Percentiles rank a stretch among this genome's conserved stretches.
phyloP scores from a whole-genome alignment of 2,797 vertebrate genomes.

The Hyperoplus immaculatus region DNA sequence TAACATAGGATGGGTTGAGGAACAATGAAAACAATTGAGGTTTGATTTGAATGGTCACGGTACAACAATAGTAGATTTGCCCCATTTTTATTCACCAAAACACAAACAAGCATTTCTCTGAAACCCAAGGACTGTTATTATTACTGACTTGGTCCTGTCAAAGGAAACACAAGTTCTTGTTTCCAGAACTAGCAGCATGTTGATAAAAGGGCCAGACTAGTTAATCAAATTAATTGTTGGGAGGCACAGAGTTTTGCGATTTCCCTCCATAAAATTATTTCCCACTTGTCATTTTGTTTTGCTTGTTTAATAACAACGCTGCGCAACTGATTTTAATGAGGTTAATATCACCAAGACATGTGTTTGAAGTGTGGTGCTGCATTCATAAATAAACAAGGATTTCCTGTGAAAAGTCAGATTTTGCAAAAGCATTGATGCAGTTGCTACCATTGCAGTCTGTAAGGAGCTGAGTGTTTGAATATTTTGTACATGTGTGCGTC shows the following conservation, averaged over 20 bases:
- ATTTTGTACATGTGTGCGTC: not conserved
- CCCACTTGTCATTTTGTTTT: slow-evolving; percentile 58
- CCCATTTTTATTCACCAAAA: slow-evolving; percentile 21
- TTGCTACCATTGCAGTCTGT: slow-evolving; percentile 28
- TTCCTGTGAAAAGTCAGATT: slow-evolving; percentile 30
- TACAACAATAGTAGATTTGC: not conserved
- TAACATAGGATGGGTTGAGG: not conserved
- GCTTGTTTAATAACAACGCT: slow-evolving; percentile 60
- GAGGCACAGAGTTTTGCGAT: slow-evolving; percentile 29
- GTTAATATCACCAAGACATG: slow-evolving; percentile 47
- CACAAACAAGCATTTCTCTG: not conserved
- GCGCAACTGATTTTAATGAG: slow-evolving; percentile 70
- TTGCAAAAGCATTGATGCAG: slow-evolving; percentile 27
- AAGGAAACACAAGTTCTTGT: slow-evolving; percentile 29
- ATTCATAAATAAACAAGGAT: slow-evolving; percentile 63
- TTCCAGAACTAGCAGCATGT: slow-evolving; percentile 38
- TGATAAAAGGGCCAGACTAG: slow-evolving; percentile 15
- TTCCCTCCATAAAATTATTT: slow-evolving; percentile 44
- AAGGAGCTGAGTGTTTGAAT: slow-evolving; percentile 19
- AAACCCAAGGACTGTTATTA: not conserved
- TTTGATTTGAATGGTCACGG: not conserved
- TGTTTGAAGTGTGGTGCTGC: slow-evolving; percentile 24
- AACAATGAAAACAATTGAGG: not conserved
- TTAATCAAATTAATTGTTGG: slow-evolving; percentile 39
- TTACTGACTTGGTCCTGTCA: slow-evolving; percentile 27